Evolutionary conservation across 1,140 invertebrate species (phyloP).

Genomic region (Drosophila sp.): DNA sequence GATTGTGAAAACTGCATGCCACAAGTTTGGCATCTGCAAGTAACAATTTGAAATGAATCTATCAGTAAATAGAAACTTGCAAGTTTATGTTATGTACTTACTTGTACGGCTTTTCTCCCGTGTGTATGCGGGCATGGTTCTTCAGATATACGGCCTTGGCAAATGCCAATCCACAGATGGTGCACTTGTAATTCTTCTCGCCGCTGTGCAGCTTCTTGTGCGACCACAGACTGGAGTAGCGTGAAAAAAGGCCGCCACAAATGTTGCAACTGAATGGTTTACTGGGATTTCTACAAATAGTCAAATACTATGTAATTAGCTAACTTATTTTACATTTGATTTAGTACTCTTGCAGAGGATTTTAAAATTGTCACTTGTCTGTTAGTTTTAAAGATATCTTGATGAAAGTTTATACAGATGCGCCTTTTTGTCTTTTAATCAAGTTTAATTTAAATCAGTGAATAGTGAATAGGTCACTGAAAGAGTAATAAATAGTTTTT

Average conservation of each 20-base stretch:
- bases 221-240: slow-evolving; percentile 94
- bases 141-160: slow-evolving; percentile 96
- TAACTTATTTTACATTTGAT: slow-evolving; percentile 14
- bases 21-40: slow-evolving; percentile 90
- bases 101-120: slow-evolving; percentile 93
- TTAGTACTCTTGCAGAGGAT: not conserved
- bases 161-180: slow-evolving; percentile 96
- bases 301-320: slow-evolving; percentile 41
- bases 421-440: too few species aligned
- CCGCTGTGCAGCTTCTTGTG: slow-evolving; percentile 94
- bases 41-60: not conserved
- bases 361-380: too few species aligned
- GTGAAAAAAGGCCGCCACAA: slow-evolving; percentile 92
- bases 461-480: too few species aligned
- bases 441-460: too few species aligned
- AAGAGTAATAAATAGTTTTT: too few species aligned
- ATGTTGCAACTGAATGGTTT: slow-evolving; percentile 95
- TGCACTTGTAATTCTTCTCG: slow-evolving; percentile 96
- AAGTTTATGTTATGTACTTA: slow-evolving; percentile 60
- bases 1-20: slow-evolving; percentile 95
- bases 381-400: too few species aligned
- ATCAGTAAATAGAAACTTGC: not conserved
- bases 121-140: slow-evolving; percentile 94
- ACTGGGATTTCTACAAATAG: slow-evolving; percentile 69
- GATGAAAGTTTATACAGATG: too few species aligned